phyloP scores from a whole-genome alignment of 2,888 invertebrate genomes.

The Rutpela maculata region DNA sequence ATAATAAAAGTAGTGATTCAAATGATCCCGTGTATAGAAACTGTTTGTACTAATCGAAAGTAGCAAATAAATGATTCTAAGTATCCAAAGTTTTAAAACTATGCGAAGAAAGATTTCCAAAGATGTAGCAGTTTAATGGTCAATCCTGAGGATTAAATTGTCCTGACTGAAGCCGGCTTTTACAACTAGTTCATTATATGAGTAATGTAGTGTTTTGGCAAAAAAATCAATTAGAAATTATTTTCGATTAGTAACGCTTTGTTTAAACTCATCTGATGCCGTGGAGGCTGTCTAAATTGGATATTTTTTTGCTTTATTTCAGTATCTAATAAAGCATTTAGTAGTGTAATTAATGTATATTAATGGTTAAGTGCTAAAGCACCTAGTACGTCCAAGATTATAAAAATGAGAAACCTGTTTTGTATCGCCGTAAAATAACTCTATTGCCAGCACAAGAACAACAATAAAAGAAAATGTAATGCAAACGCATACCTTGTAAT shows the following conservation, averaged over 20 bases:
- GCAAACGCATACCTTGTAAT: conserved; percentile 27
- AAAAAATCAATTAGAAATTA: conserved; percentile 51
- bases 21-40: neutral
- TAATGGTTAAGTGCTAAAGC: conserved; percentile 48
- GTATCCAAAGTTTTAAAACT: neutral
- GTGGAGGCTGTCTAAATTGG: conserved; percentile 37
- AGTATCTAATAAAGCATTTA: conserved; percentile 48
- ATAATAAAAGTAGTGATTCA: too few relatives aligned
- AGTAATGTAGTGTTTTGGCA: conserved; percentile 34
- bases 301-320: conserved; percentile 40
- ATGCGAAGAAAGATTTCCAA: neutral
- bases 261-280: conserved; percentile 47
- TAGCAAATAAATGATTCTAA: neutral
- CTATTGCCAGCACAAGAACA: conserved; percentile 38
- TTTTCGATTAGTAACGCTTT: conserved; percentile 48
- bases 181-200: conserved; percentile 12
- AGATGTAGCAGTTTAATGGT: neutral
- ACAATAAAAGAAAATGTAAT: conserved; percentile 32
- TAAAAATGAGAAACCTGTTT: conserved; percentile 42
- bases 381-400: conserved; percentile 38
- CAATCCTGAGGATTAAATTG: neutral
- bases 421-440: conserved; percentile 40
- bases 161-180: neutral
- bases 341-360: conserved; percentile 47
- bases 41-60: neutral